These are phyloP conservation scores for Pogona vitticeps DNA, from an alignment of 2,113 vertebrate genomes.

Conservation along the genomic window DNA sequence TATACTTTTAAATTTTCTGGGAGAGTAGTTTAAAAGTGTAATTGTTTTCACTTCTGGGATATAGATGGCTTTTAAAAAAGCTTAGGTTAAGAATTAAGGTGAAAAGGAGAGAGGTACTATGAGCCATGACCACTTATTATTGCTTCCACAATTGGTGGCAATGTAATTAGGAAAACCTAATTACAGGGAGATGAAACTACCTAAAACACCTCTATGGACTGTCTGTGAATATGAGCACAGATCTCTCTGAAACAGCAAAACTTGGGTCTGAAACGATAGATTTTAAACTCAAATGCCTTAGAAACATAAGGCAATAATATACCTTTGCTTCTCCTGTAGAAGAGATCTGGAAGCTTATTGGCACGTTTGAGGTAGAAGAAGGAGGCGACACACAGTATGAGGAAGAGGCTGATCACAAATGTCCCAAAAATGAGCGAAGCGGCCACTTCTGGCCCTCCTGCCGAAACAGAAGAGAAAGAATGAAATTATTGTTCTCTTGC, in stretches of 20 bases:
- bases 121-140: too few relatives aligned
- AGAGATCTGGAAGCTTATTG: slow-evolving; percentile 84
- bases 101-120: too few relatives aligned
- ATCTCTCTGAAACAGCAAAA: background rate
- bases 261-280: too few relatives aligned
- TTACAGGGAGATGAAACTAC: background rate
- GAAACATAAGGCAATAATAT: background rate
- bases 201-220: background rate
- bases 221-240: background rate
- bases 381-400: slow-evolving; percentile 91
- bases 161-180: background rate
- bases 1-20: too few relatives aligned
- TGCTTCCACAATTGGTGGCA: background rate
- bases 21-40: too few relatives aligned
- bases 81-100: too few relatives aligned
- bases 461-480: background rate
- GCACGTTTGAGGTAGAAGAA: slow-evolving; percentile 98
- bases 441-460: slow-evolving; percentile 87
- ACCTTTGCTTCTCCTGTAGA: slow-evolving; percentile 92
- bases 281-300: background rate
- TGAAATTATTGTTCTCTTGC: too few relatives aligned
- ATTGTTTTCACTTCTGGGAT: too few relatives aligned
- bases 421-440: slow-evolving; percentile 92
- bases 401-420: slow-evolving; percentile 87
- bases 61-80: too few relatives aligned